Evolutionary conservation across 1,140 invertebrate species (phyloP).

Genomic region (Eumaeus atala): DNA sequence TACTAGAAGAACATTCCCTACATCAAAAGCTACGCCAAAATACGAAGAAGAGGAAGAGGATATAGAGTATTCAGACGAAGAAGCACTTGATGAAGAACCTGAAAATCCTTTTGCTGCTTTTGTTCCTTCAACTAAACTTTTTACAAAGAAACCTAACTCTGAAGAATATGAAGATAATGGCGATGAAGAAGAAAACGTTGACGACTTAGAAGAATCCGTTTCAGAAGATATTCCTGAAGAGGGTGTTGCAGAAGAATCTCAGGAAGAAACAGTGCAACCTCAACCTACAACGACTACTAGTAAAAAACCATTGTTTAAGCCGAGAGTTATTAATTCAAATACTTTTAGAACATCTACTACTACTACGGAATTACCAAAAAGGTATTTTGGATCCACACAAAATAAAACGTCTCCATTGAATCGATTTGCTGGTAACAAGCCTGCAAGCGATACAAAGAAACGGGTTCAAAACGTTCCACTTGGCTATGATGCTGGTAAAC

Average conservation of each 20-base stretch:
- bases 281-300: slow-evolving; percentile 25
- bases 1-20: slow-evolving; percentile 56
- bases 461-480: slow-evolving; percentile 61
- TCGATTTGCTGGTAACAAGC: slow-evolving; percentile 47
- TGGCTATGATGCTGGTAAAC: slow-evolving; percentile 45
- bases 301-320: slow-evolving; percentile 48
- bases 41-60: slow-evolving; percentile 54
- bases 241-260: slow-evolving; percentile 36
- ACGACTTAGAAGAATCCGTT: slow-evolving; percentile 39
- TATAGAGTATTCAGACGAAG: slow-evolving; percentile 67
- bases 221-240: slow-evolving; percentile 29
- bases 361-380: slow-evolving; percentile 54
- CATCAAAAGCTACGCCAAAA: slow-evolving; percentile 46
- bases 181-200: slow-evolving; percentile 45
- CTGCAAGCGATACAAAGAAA: slow-evolving; percentile 50
- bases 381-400: slow-evolving; percentile 30
- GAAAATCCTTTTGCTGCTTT: slow-evolving; percentile 67
- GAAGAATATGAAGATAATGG: slow-evolving; percentile 52
- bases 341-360: slow-evolving; percentile 58
- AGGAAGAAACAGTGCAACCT: slow-evolving; percentile 28
- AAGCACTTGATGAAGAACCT: slow-evolving; percentile 65
- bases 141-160: slow-evolving; percentile 55
- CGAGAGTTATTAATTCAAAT: slow-evolving; percentile 56
- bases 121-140: slow-evolving; percentile 61
- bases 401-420: slow-evolving; percentile 48